These are phyloP conservation scores for Rambutsinella grinnellia DNA, from an alignment of 2,888 invertebrate genomes.

Conservation along the genomic window DNA sequence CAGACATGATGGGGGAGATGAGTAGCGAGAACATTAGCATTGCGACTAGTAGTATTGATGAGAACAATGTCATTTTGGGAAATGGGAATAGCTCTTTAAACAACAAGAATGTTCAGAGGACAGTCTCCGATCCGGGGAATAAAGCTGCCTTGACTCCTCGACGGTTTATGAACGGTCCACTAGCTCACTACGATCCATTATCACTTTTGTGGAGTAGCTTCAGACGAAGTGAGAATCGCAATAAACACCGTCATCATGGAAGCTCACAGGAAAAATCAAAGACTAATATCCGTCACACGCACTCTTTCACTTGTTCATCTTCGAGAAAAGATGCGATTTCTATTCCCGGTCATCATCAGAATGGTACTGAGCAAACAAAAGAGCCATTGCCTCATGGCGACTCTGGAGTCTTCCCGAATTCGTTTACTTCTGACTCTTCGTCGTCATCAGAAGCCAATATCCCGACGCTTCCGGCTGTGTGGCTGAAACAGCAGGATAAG, in stretches of 20 bases:
- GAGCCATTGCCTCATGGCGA: constrained; percentile 65
- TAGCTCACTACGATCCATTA: constrained; percentile 66
- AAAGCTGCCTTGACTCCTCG: constrained; percentile 65
- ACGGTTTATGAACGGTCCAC: constrained; percentile 65
- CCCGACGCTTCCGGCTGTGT: constrained; percentile 78
- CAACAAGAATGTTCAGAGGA: constrained; percentile 65
- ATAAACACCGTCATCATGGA: constrained; percentile 44
- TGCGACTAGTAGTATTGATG: constrained; percentile 46
- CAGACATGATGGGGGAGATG: constrained; percentile 64
- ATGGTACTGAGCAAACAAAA: constrained; percentile 48
- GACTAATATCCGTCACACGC: constrained; percentile 67
- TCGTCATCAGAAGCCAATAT: constrained; percentile 68
- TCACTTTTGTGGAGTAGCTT: constrained; percentile 66
- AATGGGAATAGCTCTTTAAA: constrained; percentile 24
- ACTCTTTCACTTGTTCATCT: constrained; percentile 67
- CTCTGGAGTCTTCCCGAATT: constrained; percentile 66
- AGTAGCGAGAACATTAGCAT: constrained; percentile 65
- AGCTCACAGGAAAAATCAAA: constrained; percentile 59
- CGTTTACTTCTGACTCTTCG: constrained; percentile 66
- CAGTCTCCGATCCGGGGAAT: constrained; percentile 66
- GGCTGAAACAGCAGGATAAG: constrained; percentile 80
- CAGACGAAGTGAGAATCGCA: constrained; percentile 61
- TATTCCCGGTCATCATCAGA: constrained; percentile 41
- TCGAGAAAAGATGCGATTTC: constrained; percentile 57
- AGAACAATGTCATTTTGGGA: constrained; percentile 36